Percentiles rank a stretch among this genome's conserved stretches.
These are phyloP conservation scores for human (Homo sapiens) DNA, from an alignment of 2,113 vertebrate genomes.

Conservation along the genomic window DNA sequence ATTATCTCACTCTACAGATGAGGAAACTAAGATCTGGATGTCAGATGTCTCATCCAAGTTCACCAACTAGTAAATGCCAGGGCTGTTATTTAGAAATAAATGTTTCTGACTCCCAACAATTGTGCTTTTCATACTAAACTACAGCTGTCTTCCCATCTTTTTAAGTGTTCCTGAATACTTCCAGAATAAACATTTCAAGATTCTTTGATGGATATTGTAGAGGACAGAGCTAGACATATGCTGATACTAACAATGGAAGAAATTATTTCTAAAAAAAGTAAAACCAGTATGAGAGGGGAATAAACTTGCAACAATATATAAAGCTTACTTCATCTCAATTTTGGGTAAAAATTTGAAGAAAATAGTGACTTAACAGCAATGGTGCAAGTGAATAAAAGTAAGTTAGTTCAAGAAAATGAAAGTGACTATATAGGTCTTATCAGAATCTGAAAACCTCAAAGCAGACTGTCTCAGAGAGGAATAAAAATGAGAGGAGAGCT, in stretches of 20 bases:
- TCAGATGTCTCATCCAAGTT: neutral
- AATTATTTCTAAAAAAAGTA: neutral
- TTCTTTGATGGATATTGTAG: neutral
- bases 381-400: neutral
- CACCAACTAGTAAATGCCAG: neutral
- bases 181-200: neutral
- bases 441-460: neutral
- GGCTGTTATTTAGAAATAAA: neutral
- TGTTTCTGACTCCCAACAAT: neutral
- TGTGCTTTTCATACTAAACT: neutral
- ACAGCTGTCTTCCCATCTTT: neutral
- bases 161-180: neutral
- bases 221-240: neutral
- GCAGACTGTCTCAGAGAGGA: neutral
- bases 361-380: neutral
- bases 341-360: neutral
- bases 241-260: neutral
- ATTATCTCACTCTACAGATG: neutral
- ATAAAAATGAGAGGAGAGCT: neutral
- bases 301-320: neutral
- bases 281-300: neutral
- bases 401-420: neutral
- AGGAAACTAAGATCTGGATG: neutral
- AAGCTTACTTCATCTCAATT: neutral
- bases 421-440: neutral